A percentile compares a stretch with the other conserved stretches of the same genome.
phyloP scores from a whole-genome alignment of 2,888 invertebrate genomes.

The Macaria liturata region DNA sequence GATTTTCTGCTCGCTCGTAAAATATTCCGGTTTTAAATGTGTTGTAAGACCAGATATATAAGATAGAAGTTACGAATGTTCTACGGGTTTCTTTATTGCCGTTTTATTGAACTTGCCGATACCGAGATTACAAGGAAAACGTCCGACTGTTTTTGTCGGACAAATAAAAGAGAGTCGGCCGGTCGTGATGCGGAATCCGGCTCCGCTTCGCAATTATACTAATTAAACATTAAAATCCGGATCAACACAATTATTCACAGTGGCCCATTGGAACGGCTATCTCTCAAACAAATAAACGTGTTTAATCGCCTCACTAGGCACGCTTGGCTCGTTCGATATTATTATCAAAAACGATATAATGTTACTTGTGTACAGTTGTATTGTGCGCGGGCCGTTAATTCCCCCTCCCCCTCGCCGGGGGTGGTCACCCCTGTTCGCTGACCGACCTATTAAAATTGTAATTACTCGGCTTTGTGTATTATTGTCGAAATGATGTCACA shows the following conservation, averaged over 20 bases:
- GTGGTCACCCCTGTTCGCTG: conserved; percentile 49
- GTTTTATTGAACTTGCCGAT: too few species aligned
- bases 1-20: conserved; percentile 10
- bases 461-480: conserved; percentile 72
- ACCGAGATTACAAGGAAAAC: too few species aligned
- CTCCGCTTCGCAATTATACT: not conserved
- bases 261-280: conserved; percentile 10
- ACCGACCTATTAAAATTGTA: conserved; percentile 78
- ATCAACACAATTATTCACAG: conserved; percentile 6
- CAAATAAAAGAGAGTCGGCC: too few species aligned
- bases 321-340: conserved; percentile 48
- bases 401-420: conserved; percentile 29
- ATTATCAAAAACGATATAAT: conserved; percentile 65
- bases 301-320: conserved; percentile 39
- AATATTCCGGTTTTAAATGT: conserved; percentile 13
- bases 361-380: conserved; percentile 58
- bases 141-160: too few species aligned
- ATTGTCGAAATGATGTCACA: conserved; percentile 66
- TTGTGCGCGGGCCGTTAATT: conserved; percentile 54
- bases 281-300: conserved; percentile 26
- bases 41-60: too few species aligned
- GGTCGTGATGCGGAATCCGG: too few species aligned
- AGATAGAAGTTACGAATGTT: too few species aligned
- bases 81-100: too few species aligned
- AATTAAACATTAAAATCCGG: conserved; percentile 4